Conservation (phyloP, 1,140 invertebrate species). For the Penaeus indicus region DNA sequence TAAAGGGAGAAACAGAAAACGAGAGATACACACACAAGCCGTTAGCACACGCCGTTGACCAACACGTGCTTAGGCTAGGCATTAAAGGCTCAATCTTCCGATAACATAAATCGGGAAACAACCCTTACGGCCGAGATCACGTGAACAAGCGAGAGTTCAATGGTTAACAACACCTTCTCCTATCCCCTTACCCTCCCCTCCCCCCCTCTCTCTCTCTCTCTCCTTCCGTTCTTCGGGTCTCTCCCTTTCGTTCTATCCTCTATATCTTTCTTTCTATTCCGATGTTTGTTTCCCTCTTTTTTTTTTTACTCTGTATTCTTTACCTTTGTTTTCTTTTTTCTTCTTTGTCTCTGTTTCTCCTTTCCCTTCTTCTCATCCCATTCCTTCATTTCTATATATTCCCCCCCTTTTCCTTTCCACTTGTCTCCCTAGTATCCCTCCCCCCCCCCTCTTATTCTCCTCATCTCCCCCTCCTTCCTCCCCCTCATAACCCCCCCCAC, state of each 20-base stretch:
- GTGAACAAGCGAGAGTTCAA: no score
- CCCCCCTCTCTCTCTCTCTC: not conserved
- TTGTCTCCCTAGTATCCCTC: no score
- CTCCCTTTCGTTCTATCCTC: not conserved
- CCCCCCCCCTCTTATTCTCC: not conserved
- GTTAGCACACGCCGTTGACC: no score
- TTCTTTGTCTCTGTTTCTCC: not conserved
- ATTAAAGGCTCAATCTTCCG: no score
- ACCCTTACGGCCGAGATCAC: no score
- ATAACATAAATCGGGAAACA: no score
- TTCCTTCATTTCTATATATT: not conserved
- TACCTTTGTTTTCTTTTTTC: not conserved
- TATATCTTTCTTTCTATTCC: not conserved
- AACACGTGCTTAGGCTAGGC: no score
- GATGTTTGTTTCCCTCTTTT: not conserved
- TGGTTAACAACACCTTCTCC: not conserved
- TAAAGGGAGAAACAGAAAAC: no score
- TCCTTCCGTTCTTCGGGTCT: not conserved
- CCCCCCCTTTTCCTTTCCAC: not conserved
- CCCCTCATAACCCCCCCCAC: not conserved
- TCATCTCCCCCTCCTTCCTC: no score
- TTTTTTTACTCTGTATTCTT: not conserved
- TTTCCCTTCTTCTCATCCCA: not conserved
- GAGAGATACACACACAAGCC: no score
- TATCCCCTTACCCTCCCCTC: not conserved